Evolutionary conservation across 2,888 invertebrate genomes (phyloP).

Genomic region (Neocrepidodera transversa): DNA sequence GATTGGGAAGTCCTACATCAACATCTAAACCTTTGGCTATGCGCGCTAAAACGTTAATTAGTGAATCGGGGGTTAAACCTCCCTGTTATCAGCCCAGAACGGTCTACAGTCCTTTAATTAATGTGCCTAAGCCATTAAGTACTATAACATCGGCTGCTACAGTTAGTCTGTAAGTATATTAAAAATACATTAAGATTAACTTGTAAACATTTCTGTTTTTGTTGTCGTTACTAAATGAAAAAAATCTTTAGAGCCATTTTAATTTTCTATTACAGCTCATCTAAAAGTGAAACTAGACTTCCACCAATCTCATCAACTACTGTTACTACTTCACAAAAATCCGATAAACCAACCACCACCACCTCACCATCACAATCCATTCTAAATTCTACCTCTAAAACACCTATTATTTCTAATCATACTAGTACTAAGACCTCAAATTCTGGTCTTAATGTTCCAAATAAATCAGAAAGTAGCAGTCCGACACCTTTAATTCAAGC

Average conservation of each 20-base stretch:
- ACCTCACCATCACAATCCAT: neutral
- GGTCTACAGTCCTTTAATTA: conserved; percentile 49
- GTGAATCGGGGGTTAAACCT: conserved; percentile 33
- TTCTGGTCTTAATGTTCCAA: neutral
- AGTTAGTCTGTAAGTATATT: conserved; percentile 13
- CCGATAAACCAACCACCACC: neutral
- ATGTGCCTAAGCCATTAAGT: conserved; percentile 50
- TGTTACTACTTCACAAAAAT: conserved; percentile 3
- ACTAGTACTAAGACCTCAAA: neutral
- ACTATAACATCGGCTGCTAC: conserved; percentile 21
- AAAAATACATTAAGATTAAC: no score
- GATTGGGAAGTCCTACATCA: conserved; percentile 31
- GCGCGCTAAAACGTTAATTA: conserved; percentile 29
- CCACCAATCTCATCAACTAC: neutral
- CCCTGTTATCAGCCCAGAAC: conserved; percentile 56
- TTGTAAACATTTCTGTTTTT: no score
- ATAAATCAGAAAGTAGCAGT: conserved; percentile 4
- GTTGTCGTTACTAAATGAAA: no score
- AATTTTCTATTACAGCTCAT: conserved; percentile 7
- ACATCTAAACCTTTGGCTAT: conserved; percentile 24
- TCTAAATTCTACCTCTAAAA: neutral
- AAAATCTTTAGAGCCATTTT: neutral
- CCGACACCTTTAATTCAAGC: neutral
- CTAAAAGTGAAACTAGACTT: conserved; percentile 8
- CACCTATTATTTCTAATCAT: neutral